Evolutionary conservation across 2,888 invertebrate genomes (phyloP).

Genomic region (Cetonia aurata): DNA sequence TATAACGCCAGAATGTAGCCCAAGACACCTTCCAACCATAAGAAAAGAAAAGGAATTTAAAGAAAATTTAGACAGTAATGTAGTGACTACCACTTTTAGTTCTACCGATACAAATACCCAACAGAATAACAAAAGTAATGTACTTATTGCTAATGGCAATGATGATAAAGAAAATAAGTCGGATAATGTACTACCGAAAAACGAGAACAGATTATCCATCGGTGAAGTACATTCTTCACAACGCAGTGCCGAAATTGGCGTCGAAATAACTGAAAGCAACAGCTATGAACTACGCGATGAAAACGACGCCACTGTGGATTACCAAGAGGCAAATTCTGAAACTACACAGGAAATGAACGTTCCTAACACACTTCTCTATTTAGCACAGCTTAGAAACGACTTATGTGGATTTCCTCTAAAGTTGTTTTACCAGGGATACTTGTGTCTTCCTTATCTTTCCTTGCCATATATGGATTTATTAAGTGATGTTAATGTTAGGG

Average conservation of each 20-base stretch:
- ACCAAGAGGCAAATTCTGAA: constrained; percentile 79
- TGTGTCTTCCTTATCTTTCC: constrained; percentile 96
- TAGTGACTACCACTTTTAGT: constrained; percentile 28
- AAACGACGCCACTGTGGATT: constrained; percentile 66
- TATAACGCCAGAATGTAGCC: constrained; percentile 57
- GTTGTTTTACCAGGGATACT: constrained; percentile 90
- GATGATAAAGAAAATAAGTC: constrained; percentile 50
- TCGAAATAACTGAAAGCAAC: constrained; percentile 64
- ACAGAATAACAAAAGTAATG: constrained; percentile 39
- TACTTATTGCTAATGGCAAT: constrained; percentile 34
- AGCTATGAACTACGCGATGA: constrained; percentile 59
- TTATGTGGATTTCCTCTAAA: constrained; percentile 90
- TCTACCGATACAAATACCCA: constrained; percentile 1
- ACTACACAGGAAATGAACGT: constrained; percentile 70
- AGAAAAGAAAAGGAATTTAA: neutral
- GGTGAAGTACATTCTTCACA: constrained; percentile 34
- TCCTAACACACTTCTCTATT: constrained; percentile 73
- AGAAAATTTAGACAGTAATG: constrained; percentile 24
- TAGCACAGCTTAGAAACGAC: constrained; percentile 76
- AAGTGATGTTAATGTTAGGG: constrained; percentile 86
- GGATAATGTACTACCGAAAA: constrained; percentile 48
- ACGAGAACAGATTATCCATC: constrained; percentile 46
- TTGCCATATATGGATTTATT: constrained; percentile 94
- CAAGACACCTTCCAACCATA: constrained; percentile 47
- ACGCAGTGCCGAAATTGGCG: constrained; percentile 57